Evolutionary conservation across 2,113 vertebrate species (phyloP).

Genomic region (Catagonus wagneri): DNA sequence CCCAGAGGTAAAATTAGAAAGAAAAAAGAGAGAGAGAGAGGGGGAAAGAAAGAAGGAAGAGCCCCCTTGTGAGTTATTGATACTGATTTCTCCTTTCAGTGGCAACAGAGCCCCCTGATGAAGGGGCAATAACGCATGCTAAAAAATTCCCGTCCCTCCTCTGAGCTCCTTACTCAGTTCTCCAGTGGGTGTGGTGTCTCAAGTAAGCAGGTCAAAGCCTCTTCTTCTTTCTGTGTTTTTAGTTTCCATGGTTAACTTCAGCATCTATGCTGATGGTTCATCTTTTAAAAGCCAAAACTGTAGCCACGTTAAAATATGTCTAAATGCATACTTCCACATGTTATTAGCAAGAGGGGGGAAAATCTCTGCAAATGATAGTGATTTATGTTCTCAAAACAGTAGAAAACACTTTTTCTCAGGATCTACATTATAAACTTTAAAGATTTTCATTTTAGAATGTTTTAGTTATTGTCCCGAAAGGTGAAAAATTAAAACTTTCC

Average conservation of each 20-base stretch:
- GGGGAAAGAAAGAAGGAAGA: not conserved
- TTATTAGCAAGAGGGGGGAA: not conserved
- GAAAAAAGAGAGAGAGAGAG: not conserved
- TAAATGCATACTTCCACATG: not conserved
- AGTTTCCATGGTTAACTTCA: not conserved
- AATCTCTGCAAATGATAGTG: not conserved
- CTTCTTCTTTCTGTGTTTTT: not conserved
- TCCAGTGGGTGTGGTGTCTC: not conserved
- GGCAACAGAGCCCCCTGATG: no score
- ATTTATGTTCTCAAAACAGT: not conserved
- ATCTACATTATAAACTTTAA: not conserved
- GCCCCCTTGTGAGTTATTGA: not conserved
- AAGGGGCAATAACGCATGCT: no score
- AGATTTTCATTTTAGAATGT: not conserved
- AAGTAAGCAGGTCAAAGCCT: not conserved
- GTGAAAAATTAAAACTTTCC: not conserved
- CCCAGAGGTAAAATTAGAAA: not conserved
- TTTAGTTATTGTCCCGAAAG: not conserved
- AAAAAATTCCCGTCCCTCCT: not conserved
- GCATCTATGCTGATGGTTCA: not conserved
- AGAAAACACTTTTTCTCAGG: not conserved
- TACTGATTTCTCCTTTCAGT: not conserved
- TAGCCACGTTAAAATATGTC: not conserved
- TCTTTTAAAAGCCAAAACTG: not conserved
- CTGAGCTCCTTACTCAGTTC: not conserved